These are phyloP conservation scores for Propithecus perrieri DNA, from an alignment of 2,797 vertebrate genomes.

Conservation along the genomic window DNA sequence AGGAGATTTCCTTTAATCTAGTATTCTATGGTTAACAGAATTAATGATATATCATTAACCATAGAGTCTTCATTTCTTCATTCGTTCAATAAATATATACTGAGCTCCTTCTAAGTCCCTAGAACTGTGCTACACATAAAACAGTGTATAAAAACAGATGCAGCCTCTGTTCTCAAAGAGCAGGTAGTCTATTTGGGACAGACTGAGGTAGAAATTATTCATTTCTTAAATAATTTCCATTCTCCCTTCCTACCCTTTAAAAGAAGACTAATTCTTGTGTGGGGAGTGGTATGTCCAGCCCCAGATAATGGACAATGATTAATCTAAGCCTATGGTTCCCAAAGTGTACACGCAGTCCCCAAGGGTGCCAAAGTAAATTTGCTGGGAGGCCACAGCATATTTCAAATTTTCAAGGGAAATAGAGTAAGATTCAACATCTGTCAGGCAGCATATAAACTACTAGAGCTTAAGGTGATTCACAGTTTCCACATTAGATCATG, in stretches of 20 bases:
- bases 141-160: background rate
- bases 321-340: background rate
- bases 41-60: background rate
- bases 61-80: background rate
- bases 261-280: background rate
- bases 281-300: background rate
- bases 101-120: background rate
- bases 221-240: background rate
- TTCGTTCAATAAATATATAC: background rate
- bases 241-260: background rate
- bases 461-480: background rate
- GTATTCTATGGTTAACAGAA: background rate
- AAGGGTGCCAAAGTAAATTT: background rate
- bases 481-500: background rate
- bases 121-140: background rate
- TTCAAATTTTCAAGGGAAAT: slow-evolving; percentile 13
- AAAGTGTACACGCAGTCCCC: background rate
- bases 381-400: background rate
- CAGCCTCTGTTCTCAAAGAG: background rate
- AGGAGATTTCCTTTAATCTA: background rate
- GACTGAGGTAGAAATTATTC: background rate
- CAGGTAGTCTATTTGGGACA: background rate
- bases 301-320: background rate
- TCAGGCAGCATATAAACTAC: background rate
- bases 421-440: background rate